Evolutionary conservation across 1,140 invertebrate genomes (phyloP).

Genomic region (Mizuhopecten yessoensis): DNA sequence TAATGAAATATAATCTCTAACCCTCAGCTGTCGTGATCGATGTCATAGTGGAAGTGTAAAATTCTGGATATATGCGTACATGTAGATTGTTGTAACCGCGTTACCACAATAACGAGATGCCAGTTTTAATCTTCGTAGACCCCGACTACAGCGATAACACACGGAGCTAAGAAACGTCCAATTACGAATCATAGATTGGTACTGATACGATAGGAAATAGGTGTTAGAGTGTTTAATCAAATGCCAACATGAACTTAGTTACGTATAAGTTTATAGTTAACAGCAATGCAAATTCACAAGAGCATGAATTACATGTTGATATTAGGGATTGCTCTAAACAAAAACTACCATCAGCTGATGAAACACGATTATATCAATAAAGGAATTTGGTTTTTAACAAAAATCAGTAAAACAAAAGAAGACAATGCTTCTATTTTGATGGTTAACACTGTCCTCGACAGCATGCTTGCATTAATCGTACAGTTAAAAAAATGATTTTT

Average conservation of each 20-base stretch:
- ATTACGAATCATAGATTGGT: background rate
- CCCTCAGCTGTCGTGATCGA: background rate
- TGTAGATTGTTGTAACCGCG: background rate
- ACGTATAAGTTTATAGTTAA: background rate
- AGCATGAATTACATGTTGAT: too few relatives aligned
- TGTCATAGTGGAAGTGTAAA: background rate
- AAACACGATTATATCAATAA: background rate
- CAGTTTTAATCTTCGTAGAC: background rate
- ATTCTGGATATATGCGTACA: background rate
- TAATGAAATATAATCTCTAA: background rate
- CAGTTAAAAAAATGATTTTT: too few relatives aligned
- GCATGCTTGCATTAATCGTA: too few relatives aligned
- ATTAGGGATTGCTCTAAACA: background rate
- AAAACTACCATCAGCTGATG: background rate
- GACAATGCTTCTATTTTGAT: background rate
- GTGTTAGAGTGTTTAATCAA: background rate
- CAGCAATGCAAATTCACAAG: background rate
- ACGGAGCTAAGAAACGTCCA: background rate
- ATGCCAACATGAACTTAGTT: background rate
- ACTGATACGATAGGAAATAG: background rate
- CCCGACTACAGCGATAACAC: background rate
- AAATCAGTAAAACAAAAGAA: background rate
- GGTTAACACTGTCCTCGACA: too few relatives aligned
- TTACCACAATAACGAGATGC: background rate
- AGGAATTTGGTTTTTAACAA: background rate